phyloP scores from a whole-genome alignment of 2,113 vertebrate species.

The Xiphophorus hellerii region DNA sequence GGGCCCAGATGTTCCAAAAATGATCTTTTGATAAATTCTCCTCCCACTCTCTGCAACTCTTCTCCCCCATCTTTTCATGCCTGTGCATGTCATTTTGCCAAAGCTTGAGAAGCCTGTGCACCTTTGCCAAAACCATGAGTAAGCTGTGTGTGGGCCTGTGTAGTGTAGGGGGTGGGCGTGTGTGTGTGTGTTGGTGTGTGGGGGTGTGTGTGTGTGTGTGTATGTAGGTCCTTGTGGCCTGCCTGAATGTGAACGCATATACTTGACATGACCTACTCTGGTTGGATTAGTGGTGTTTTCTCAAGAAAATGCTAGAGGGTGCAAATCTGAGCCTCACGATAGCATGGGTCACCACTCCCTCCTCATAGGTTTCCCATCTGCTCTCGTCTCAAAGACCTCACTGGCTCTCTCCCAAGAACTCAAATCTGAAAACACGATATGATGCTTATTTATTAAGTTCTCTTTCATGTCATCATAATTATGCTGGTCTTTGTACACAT shows the following conservation, averaged over 20 bases:
- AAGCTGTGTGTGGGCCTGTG: conserved; percentile 39
- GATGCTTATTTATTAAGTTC: not conserved
- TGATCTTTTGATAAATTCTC: conserved; percentile 51
- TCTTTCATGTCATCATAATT: not conserved
- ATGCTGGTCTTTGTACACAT: not conserved
- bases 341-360: conserved; percentile 31
- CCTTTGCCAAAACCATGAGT: conserved; percentile 52
- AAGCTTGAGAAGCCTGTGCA: conserved; percentile 46
- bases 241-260: conserved; percentile 32
- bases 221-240: conserved; percentile 14
- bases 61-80: conserved; percentile 35
- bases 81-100: conserved; percentile 53
- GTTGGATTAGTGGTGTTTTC: conserved; percentile 60
- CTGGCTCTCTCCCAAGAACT: conserved; percentile 5
- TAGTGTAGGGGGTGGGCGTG: not conserved
- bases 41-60: not conserved
- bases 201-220: not conserved
- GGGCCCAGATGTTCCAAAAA: conserved; percentile 74
- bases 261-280: conserved; percentile 60
- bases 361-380: conserved; percentile 2
- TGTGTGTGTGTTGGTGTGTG: conserved; percentile 5
- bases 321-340: conserved; percentile 47
- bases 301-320: conserved; percentile 33
- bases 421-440: not conserved
- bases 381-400: not conserved